Evolutionary conservation across 2,797 vertebrate genomes (phyloP).

Genomic region (Spinus pinus): DNA sequence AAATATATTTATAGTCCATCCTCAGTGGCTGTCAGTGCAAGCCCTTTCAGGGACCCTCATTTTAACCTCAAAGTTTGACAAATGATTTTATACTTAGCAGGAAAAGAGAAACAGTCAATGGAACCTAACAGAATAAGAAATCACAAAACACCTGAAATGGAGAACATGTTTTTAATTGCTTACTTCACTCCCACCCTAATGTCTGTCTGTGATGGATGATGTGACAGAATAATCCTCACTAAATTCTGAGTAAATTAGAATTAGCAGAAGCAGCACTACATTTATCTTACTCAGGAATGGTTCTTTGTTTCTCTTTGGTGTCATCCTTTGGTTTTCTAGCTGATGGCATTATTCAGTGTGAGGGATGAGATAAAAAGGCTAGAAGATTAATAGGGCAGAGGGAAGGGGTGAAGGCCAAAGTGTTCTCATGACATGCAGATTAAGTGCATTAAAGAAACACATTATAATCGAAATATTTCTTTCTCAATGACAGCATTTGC

Average conservation of each 20-base stretch:
- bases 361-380: not conserved
- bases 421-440: not conserved
- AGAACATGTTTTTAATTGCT: slow-evolving; percentile 62
- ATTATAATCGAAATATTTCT: not conserved
- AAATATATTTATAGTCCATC: not conserved
- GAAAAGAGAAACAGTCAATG: not conserved
- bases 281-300: slow-evolving; percentile 51
- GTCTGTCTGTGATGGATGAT: slow-evolving; percentile 43
- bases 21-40: not conserved
- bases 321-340: not conserved
- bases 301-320: not conserved
- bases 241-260: slow-evolving; percentile 60
- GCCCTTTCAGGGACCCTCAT: not conserved
- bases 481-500: not conserved
- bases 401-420: not conserved
- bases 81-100: not conserved
- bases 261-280: slow-evolving; percentile 19
- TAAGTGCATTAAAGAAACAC: not conserved
- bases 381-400: not conserved
- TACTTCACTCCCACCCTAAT: not conserved
- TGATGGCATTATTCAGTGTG: not conserved
- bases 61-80: slow-evolving; percentile 3
- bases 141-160: slow-evolving; percentile 39
- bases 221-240: slow-evolving; percentile 41
- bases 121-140: slow-evolving; percentile 7